Evolutionary conservation across 2,888 invertebrate species (phyloP).

Genomic region (Aelia acuminata): DNA sequence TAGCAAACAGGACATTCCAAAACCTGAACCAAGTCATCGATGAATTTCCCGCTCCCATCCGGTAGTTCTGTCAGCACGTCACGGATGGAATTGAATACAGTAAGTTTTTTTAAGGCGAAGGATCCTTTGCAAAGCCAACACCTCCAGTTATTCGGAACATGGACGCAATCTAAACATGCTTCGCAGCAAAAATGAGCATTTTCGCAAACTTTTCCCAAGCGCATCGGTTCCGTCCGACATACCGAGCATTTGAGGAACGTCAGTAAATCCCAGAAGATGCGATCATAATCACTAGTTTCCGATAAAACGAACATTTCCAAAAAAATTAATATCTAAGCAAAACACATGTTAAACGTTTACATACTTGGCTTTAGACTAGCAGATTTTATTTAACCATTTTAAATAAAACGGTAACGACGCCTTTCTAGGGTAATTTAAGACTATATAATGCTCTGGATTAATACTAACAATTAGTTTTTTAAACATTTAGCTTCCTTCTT

Average conservation of each 20-base stretch:
- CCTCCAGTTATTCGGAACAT: background rate
- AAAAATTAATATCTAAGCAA: background rate
- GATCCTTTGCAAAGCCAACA: background rate
- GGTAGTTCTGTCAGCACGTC: background rate
- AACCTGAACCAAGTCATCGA: background rate
- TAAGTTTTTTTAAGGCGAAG: background rate
- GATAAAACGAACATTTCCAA: slow-evolving; percentile 25
- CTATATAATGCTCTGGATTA: too few species aligned
- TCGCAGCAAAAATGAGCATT: slow-evolving; percentile 7
- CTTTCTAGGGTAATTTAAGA: too few species aligned
- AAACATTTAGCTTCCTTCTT: background rate
- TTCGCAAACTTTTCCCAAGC: slow-evolving; percentile 11
- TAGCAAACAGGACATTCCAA: background rate
- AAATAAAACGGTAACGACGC: background rate
- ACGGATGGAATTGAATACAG: background rate
- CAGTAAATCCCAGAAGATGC: background rate
- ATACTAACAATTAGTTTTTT: background rate
- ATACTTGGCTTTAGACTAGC: background rate
- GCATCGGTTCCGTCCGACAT: background rate
- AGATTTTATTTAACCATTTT: background rate
- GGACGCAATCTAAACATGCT: background rate
- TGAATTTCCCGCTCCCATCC: background rate
- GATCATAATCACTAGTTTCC: slow-evolving; percentile 2
- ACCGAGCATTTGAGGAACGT: background rate
- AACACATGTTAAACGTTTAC: background rate